Conservation (phyloP, 1,140 invertebrate genomes). For the Nilaparvata lugens region DNA sequence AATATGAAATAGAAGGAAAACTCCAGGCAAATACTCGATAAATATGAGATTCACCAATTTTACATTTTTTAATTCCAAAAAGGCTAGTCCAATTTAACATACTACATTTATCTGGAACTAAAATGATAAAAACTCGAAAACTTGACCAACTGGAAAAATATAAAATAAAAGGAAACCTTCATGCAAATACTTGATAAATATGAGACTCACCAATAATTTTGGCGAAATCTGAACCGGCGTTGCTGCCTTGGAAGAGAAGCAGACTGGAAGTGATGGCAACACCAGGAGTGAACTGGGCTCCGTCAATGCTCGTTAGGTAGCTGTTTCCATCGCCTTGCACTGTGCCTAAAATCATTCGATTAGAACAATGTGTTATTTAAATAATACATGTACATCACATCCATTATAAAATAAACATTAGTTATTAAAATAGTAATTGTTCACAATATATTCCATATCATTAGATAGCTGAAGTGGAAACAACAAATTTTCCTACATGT, state of each 20-base stretch:
- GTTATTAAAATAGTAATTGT: too few relatives aligned
- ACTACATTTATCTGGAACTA: too few relatives aligned
- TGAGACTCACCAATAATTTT: slow-evolving; percentile 18
- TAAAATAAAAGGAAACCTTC: slow-evolving; percentile 1
- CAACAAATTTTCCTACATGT: background rate
- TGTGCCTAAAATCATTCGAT: slow-evolving; percentile 30
- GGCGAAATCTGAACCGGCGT: slow-evolving; percentile 14
- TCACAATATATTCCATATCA: too few relatives aligned
- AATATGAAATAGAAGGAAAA: too few relatives aligned
- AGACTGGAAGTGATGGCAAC: slow-evolving; percentile 32
- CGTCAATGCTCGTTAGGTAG: slow-evolving; percentile 35
- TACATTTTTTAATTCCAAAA: too few relatives aligned
- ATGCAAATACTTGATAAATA: background rate
- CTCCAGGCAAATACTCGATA: too few relatives aligned
- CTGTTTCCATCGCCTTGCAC: slow-evolving; percentile 30
- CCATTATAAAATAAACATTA: slow-evolving; percentile 14
- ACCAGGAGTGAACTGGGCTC: slow-evolving; percentile 31
- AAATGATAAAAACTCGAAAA: too few relatives aligned
- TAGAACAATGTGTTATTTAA: too few relatives aligned
- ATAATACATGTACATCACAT: slow-evolving; percentile 10
- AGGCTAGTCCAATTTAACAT: too few relatives aligned
- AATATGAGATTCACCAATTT: too few relatives aligned
- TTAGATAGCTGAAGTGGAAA: background rate
- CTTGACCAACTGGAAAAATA: background rate
- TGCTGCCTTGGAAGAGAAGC: slow-evolving; percentile 31